Percentiles rank a stretch among this genome's conserved stretches.
These are phyloP conservation scores for Diloba caeruleocephala DNA, from an alignment of 2,888 invertebrate genomes.

Conservation along the genomic window DNA sequence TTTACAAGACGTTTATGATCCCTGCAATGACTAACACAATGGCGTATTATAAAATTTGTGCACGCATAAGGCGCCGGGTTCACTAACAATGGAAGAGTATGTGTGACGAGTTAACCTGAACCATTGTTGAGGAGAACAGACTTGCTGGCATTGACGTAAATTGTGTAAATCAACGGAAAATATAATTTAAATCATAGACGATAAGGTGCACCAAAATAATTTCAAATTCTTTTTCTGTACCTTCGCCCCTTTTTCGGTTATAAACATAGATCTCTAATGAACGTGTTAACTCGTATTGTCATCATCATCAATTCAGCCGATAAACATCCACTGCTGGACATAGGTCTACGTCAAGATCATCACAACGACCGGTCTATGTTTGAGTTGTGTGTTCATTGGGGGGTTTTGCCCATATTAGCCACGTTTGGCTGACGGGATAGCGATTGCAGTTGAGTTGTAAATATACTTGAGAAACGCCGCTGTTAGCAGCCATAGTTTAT, in stretches of 20 bases:
- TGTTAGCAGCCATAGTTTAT: no score
- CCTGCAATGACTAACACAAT: conserved; percentile 43
- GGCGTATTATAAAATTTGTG: conserved; percentile 49
- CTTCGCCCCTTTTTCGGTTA: conserved; percentile 5
- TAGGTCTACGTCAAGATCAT: no score
- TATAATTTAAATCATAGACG: not conserved
- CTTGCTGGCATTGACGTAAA: conserved; percentile 34
- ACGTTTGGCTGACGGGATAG: no score
- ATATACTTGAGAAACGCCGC: no score
- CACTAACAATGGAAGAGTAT: conserved; percentile 45
- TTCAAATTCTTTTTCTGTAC: not conserved
- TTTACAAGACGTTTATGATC: conserved; percentile 35
- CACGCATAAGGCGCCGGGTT: conserved; percentile 35
- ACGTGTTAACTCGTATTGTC: conserved; percentile 1
- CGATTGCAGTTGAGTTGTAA: no score
- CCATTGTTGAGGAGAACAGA: conserved; percentile 48
- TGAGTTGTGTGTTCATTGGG: no score
- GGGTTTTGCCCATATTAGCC: not conserved
- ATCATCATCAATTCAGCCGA: no score
- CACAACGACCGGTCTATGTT: no score
- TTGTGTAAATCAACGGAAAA: conserved; percentile 5
- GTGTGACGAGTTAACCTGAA: conserved; percentile 37
- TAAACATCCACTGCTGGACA: no score
- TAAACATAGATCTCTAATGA: conserved; percentile 5
- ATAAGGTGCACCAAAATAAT: conserved; percentile 8